Base-by-base conservation (phyloP, 2,113 vertebrate species). In the Muntiacus reevesi region DNA sequence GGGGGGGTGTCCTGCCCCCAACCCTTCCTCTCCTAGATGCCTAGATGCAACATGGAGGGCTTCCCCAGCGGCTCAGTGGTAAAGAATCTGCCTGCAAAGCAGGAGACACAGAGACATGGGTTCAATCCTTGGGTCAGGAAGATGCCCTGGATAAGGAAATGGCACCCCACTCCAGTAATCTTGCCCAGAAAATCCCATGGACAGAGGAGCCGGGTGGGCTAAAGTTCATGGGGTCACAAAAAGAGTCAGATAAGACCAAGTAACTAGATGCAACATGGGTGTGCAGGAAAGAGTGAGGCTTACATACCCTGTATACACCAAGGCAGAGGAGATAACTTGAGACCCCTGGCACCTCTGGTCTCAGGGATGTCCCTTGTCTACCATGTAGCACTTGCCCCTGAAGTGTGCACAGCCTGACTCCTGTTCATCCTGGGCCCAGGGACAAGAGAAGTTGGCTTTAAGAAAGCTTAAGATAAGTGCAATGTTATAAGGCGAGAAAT, bases 21-120 rank as follows among this genome's bases (percentile, higher is more conserved):
- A 0, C 3, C 79, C 27, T 9, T 30, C 21, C 12, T 57, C 14
- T 83, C 84, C 47, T 43, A 11, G 15, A 33, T 27, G 7, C 60
- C 47, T 50, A 7, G 25, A 47, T 23, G 10, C 50, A 60, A 9
- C 0, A 0, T 74, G 36, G 67, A 74, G 21, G 36, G 67, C 21
- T 74, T 74, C 67, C 19, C 36, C n/a, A 74, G 67, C 0, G 0
- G n/a, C 67, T 71, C 67, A 40, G 36, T 40, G 67, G 10, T 71
- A 40, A 74, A 40, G 36, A 40, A 40, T 74, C n/a, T 74, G 19
- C n/a, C 10, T 74, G 19, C n/a, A 74, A 23, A 40, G 19, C 67
- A 74, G 67, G 36, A 74, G 36, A 40, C 67, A 71, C 67, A 25
- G 67, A 74, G 36, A 36, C 2, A 12, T 25, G 21, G 67, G 19